phyloP scores from a whole-genome alignment of 1,140 invertebrate genomes.

The Hypsibius dujardini region DNA sequence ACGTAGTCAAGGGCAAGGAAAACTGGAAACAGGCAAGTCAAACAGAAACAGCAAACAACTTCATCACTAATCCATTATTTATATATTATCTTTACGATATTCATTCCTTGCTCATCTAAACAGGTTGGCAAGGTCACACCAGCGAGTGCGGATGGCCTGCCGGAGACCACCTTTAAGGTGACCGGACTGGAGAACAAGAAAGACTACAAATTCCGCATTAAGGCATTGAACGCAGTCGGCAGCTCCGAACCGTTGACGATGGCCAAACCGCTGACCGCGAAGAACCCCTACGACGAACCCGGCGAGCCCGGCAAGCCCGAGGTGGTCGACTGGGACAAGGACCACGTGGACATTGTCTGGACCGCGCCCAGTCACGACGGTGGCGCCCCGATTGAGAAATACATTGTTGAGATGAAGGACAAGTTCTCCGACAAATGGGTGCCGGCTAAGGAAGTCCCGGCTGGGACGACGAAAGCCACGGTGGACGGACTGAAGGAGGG shows the following conservation, averaged over 20 bases:
- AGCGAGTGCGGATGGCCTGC: no score
- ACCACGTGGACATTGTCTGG: constrained; percentile 75
- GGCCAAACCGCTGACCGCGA: constrained; percentile 63
- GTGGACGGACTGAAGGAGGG: constrained; percentile 70
- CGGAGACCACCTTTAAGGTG: constrained; percentile 27
- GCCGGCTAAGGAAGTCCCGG: constrained; percentile 65
- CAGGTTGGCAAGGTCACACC: no score
- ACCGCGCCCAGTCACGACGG: constrained; percentile 64
- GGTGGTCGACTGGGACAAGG: constrained; percentile 81
- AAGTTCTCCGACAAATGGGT: constrained; percentile 80
- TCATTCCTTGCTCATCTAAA: no score
- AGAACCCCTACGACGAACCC: constrained; percentile 67
- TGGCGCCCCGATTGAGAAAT: constrained; percentile 80
- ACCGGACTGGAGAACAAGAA: constrained; percentile 36
- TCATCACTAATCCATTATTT: no score
- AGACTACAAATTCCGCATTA: constrained; percentile 26
- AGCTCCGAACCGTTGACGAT: constrained; percentile 32
- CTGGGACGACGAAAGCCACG: constrained; percentile 47
- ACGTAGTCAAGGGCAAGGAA: constrained; percentile 38
- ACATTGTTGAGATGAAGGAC: constrained; percentile 87
- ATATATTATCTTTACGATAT: no score
- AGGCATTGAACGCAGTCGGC: constrained; percentile 35
- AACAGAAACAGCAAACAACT: no score
- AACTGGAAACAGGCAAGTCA: constrained; percentile 23
- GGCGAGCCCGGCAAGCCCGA: constrained; percentile 66